Percentiles rank a stretch among this genome's conserved stretches.
Conservation (phyloP, 2,888 invertebrate genomes). For the Trachelus troglodyta region DNA sequence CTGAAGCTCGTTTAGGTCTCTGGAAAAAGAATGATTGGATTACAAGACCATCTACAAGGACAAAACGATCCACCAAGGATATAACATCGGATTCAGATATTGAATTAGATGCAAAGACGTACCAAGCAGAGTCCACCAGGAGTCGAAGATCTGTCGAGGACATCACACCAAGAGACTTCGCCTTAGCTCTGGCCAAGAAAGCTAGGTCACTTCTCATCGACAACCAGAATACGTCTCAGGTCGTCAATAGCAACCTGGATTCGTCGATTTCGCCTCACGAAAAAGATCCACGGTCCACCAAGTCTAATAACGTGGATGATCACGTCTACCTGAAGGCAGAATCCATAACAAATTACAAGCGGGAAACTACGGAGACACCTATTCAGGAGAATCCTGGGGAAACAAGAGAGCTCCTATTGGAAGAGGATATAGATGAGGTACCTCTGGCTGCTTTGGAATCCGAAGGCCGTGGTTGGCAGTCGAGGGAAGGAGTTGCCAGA, state of each 20-base stretch:
- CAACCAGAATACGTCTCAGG: slow-evolving; percentile 12
- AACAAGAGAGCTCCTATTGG: slow-evolving; percentile 39
- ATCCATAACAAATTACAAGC: slow-evolving; percentile 27
- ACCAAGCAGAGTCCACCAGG: background rate
- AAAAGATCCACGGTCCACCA: background rate
- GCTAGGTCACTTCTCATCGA: slow-evolving; percentile 9
- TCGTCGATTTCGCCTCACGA: background rate
- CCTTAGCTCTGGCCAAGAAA: slow-evolving; percentile 32
- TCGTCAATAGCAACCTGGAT: slow-evolving; percentile 10
- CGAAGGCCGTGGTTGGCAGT: slow-evolving; percentile 51
- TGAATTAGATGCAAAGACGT: background rate
- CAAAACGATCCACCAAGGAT: background rate
- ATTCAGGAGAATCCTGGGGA: slow-evolving; percentile 29
- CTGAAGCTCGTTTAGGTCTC: slow-evolving; percentile 41
- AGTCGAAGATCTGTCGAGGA: slow-evolving; percentile 29
- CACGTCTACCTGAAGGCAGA: slow-evolving; percentile 3
- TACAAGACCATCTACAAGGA: slow-evolving; percentile 36
- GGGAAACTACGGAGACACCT: slow-evolving; percentile 28
- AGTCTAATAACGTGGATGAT: slow-evolving; percentile 11
- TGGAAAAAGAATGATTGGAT: slow-evolving; percentile 56
- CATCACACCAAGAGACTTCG: slow-evolving; percentile 44
- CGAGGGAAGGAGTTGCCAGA: slow-evolving; percentile 74
- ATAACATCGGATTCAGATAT: background rate
- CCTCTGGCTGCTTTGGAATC: slow-evolving; percentile 28
- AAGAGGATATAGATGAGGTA: slow-evolving; percentile 37